phyloP scores from a whole-genome alignment of 2,888 invertebrate species.

The Anagyrus pseudococci region DNA sequence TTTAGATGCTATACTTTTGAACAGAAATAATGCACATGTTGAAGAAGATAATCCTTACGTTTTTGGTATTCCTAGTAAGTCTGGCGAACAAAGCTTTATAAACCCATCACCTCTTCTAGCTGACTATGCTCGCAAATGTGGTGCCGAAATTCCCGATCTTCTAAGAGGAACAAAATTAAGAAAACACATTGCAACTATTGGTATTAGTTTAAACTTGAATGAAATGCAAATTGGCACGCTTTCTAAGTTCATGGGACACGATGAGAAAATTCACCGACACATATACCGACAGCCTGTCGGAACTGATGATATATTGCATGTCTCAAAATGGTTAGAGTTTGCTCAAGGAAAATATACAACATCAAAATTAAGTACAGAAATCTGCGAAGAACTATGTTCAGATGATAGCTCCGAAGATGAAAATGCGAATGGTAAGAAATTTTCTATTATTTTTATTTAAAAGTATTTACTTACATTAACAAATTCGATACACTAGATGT shows the following conservation, averaged over 20 bases:
- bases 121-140: not conserved
- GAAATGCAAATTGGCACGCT: not conserved
- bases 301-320: not conserved
- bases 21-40: not conserved
- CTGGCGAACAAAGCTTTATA: not conserved
- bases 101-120: not conserved
- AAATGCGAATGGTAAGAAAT: no score
- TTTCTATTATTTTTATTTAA: no score
- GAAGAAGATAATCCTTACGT: not conserved
- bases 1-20: not conserved
- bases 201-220: not conserved
- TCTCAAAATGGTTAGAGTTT: constrained; percentile 1
- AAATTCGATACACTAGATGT: no score
- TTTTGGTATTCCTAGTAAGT: not conserved
- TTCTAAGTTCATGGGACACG: constrained; percentile 5
- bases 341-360: not conserved
- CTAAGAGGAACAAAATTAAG: not conserved
- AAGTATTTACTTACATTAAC: no score
- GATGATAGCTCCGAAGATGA: no score
- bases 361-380: no score
- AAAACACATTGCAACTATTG: constrained; percentile 1
- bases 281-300: constrained; percentile 1
- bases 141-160: not conserved
- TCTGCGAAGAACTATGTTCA: no score
- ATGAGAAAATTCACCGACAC: not conserved